phyloP scores from a whole-genome alignment of 2,888 invertebrate genomes.

The Sarcophaga variegata region DNA sequence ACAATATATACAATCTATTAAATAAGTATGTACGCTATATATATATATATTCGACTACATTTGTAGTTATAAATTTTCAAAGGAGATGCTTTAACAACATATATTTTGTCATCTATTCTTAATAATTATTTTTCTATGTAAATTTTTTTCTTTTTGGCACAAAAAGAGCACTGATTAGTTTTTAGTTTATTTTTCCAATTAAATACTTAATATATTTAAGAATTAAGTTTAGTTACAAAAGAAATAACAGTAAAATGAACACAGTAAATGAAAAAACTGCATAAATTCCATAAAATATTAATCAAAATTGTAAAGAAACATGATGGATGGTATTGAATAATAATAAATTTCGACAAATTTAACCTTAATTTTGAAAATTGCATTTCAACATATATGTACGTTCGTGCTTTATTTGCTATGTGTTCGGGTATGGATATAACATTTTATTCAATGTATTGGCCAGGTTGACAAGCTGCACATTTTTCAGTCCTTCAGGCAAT shows the following conservation, averaged over 20 bases:
- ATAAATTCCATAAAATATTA: constrained; percentile 20
- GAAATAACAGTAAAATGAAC: not conserved
- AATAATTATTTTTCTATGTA: constrained; percentile 13
- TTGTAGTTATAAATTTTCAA: constrained; percentile 28
- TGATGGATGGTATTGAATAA: not conserved
- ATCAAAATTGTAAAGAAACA: constrained; percentile 38
- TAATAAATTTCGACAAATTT: constrained; percentile 18
- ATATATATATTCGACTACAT: constrained; percentile 13
- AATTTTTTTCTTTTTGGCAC: constrained; percentile 38
- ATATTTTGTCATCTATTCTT: constrained; percentile 36
- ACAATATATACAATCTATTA: not conserved
- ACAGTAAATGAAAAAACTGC: constrained; percentile 10
- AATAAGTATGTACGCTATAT: not conserved
- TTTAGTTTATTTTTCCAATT: constrained; percentile 29
- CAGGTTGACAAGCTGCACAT: no score
- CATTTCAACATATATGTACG: no score
- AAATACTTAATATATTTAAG: constrained; percentile 1
- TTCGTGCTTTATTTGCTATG: no score
- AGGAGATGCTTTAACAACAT: constrained; percentile 13
- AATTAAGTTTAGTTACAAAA: constrained; percentile 7
- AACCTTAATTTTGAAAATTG: constrained; percentile 18
- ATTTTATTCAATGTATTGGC: no score
- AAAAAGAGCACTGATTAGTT: constrained; percentile 55
- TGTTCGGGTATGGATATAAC: no score
- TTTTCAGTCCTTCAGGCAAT: no score